Percentiles rank a stretch among this genome's conserved stretches.
These are phyloP conservation scores for Drosophila borborema DNA, from an alignment of 2,888 invertebrate genomes.

Conservation along the genomic window DNA sequence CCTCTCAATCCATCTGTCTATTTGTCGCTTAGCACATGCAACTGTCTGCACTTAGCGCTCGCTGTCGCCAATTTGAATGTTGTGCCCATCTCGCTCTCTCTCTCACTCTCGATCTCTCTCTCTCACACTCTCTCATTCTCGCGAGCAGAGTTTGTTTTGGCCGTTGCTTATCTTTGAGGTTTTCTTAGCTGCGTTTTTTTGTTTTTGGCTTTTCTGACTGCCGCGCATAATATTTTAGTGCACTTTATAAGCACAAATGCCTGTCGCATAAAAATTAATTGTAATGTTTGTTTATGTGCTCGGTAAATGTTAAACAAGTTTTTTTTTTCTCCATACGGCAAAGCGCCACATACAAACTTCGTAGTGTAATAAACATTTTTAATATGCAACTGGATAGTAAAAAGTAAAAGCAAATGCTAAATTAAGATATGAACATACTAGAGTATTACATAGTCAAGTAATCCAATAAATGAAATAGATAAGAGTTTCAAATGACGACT, in stretches of 20 bases:
- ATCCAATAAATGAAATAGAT: slow-evolving; percentile 1
- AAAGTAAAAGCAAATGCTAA: slow-evolving; percentile 28
- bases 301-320: slow-evolving; percentile 62
- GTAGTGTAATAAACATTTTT: slow-evolving; percentile 34
- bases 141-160: slow-evolving; percentile 28
- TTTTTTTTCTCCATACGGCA: slow-evolving; percentile 34
- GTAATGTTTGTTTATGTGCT: slow-evolving; percentile 80
- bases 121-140: neutral
- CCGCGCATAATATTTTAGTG: slow-evolving; percentile 68
- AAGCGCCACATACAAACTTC: slow-evolving; percentile 25
- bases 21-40: slow-evolving; percentile 62
- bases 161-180: slow-evolving; percentile 54
- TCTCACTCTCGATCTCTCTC: neutral
- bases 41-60: slow-evolving; percentile 68
- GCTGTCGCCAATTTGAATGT: slow-evolving; percentile 69
- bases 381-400: slow-evolving; percentile 40
- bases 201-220: slow-evolving; percentile 17
- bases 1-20: slow-evolving; percentile 31
- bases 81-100: slow-evolving; percentile 14
- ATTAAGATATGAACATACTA: slow-evolving; percentile 29
- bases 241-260: slow-evolving; percentile 78
- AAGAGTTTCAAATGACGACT: neutral
- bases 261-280: slow-evolving; percentile 81
- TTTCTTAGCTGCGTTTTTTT: slow-evolving; percentile 19
- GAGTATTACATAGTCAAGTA: slow-evolving; percentile 2